These are phyloP conservation scores for Drosophila bifasciata DNA, from an alignment of 1,140 invertebrate genomes.

Conservation along the genomic window DNA sequence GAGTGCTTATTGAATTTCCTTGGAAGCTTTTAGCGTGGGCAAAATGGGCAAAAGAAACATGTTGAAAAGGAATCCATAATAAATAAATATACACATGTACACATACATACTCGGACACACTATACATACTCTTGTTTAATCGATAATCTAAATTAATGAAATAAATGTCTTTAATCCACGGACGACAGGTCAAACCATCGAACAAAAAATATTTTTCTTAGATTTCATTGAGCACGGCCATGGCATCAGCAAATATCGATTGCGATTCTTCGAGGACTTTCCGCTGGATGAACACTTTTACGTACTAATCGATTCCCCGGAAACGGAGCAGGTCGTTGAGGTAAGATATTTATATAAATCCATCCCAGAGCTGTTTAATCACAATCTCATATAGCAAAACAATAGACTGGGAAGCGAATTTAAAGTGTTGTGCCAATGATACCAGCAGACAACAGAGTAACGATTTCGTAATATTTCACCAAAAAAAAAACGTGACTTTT, in stretches of 20 bases:
- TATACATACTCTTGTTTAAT: too few species aligned
- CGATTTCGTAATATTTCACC: too few species aligned
- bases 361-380: neutral
- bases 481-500: too few species aligned
- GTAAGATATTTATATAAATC: constrained; percentile 28
- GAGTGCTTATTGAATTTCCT: constrained; percentile 11
- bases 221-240: constrained; percentile 63
- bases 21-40: constrained; percentile 1
- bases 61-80: too few species aligned
- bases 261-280: constrained; percentile 44
- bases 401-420: too few species aligned
- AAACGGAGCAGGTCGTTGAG: constrained; percentile 60
- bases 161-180: neutral
- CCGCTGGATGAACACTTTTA: constrained; percentile 57
- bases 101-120: too few species aligned
- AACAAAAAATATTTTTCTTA: constrained; percentile 51
- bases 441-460: too few species aligned
- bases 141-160: constrained; percentile 1
- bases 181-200: constrained; percentile 53
- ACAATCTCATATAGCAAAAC: neutral
- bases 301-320: constrained; percentile 51
- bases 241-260: constrained; percentile 61
- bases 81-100: too few species aligned
- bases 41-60: neutral
- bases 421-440: too few species aligned